These are phyloP conservation scores for Macrotrachela quadricornifera DNA, from an alignment of 1,140 invertebrate genomes.

Conservation along the genomic window DNA sequence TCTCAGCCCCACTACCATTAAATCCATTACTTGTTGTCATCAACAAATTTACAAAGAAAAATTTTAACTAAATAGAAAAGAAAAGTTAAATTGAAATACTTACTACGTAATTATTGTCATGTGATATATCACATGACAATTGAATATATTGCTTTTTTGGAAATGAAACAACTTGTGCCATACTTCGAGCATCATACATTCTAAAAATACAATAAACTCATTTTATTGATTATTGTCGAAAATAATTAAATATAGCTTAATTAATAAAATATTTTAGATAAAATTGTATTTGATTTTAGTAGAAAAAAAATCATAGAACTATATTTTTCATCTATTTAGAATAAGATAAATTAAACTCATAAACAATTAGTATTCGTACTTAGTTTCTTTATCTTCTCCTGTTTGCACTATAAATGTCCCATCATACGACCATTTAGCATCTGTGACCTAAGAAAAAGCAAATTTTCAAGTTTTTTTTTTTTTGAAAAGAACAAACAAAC, in stretches of 20 bases:
- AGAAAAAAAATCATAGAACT: too few relatives aligned
- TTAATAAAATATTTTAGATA: too few relatives aligned
- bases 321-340: too few relatives aligned
- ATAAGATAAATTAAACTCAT: too few relatives aligned
- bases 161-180: slow-evolving; percentile 18
- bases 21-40: slow-evolving; percentile 26
- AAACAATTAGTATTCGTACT: slow-evolving; percentile 12
- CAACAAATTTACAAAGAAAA: too few relatives aligned
- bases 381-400: slow-evolving; percentile 27
- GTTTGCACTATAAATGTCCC: slow-evolving; percentile 17
- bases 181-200: slow-evolving; percentile 19
- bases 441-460: slow-evolving; percentile 24
- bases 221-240: background rate
- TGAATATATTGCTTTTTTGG: slow-evolving; percentile 27
- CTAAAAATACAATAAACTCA: slow-evolving; percentile 1
- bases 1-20: slow-evolving; percentile 26
- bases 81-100: too few relatives aligned
- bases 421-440: slow-evolving; percentile 21
- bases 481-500: slow-evolving; percentile 12
- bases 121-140: slow-evolving; percentile 21
- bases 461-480: too few relatives aligned
- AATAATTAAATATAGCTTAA: too few relatives aligned
- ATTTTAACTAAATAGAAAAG: too few relatives aligned
- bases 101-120: slow-evolving; percentile 18
- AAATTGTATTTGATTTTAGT: too few relatives aligned